Evolutionary conservation across 2,888 invertebrate genomes (phyloP).

Genomic region (Anoncus sp.): DNA sequence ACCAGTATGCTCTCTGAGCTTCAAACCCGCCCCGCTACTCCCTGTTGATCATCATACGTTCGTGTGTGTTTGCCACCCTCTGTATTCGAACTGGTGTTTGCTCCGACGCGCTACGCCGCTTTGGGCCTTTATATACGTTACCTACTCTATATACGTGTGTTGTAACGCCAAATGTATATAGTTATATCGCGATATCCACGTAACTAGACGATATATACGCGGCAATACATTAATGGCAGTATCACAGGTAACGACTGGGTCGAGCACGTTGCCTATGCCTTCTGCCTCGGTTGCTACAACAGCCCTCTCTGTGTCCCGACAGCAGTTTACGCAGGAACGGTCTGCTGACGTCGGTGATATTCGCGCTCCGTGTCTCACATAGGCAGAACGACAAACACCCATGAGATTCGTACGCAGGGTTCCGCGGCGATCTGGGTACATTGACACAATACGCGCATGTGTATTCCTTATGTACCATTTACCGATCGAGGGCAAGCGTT

Average conservation of each 20-base stretch:
- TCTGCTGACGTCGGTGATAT: constrained; percentile 24
- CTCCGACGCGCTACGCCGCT: constrained; percentile 36
- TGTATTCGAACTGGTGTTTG: constrained; percentile 35
- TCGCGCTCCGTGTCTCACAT: constrained; percentile 9
- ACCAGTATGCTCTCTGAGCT: constrained; percentile 14
- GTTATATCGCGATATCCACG: constrained; percentile 9
- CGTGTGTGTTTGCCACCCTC: constrained; percentile 30
- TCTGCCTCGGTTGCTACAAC: constrained; percentile 30
- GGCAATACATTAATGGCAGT: constrained; percentile 79
- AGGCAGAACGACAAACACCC: constrained; percentile 28
- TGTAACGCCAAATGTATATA: too few species aligned
- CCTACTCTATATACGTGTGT: not conserved
- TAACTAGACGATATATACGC: constrained; percentile 50
- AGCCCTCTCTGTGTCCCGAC: too few species aligned
- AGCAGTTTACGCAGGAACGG: constrained; percentile 30
- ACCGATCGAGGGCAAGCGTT: constrained; percentile 2
- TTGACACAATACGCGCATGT: constrained; percentile 28
- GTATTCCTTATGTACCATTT: constrained; percentile 5
- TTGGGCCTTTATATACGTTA: constrained; percentile 12
- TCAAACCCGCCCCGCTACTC: not conserved
- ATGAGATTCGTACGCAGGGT: not conserved
- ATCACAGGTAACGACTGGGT: constrained; percentile 64
- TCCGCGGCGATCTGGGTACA: constrained; percentile 33
- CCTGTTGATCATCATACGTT: not conserved
- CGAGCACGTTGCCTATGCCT: constrained; percentile 60